Evolutionary conservation across 2,888 invertebrate species (phyloP).

Genomic region (Hirudinaria manillensis): DNA sequence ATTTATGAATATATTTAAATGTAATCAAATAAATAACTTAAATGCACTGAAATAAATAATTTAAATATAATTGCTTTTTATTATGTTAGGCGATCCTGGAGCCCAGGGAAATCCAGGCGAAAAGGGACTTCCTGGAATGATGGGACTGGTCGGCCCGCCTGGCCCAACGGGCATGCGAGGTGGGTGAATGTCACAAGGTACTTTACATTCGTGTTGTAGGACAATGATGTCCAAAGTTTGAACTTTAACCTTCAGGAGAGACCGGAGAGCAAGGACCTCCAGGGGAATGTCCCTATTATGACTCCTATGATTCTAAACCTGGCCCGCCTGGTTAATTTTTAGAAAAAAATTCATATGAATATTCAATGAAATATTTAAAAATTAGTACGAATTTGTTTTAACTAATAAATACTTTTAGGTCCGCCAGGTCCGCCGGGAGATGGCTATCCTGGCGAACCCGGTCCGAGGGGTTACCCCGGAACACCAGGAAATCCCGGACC

Average conservation of each 20-base stretch:
- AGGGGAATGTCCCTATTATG: constrained; percentile 61
- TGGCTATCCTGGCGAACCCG: constrained; percentile 24
- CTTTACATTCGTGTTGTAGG: not conserved
- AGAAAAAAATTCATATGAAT: not conserved
- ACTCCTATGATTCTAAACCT: not conserved
- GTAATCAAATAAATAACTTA: not conserved
- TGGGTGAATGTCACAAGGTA: not conserved
- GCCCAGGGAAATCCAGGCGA: constrained; percentile 64
- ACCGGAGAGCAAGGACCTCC: constrained; percentile 58
- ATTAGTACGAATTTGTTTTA: no score
- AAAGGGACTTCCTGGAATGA: constrained; percentile 64
- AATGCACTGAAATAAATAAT: not conserved
- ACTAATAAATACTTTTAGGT: constrained; percentile 66
- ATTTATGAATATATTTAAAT: not conserved
- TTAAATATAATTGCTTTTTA: no score
- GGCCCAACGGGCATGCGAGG: constrained; percentile 54
- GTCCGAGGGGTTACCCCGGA: constrained; percentile 38
- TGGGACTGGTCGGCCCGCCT: constrained; percentile 61
- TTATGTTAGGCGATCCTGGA: constrained; percentile 63
- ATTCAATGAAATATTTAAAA: not conserved
- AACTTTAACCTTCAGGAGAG: constrained; percentile 53
- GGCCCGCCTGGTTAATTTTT: constrained; percentile 23
- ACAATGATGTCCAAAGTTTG: no score
- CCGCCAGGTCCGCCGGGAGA: constrained; percentile 64
- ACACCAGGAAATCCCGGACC: constrained; percentile 44